Conservation (phyloP, 1,140 invertebrate species). For the Eumaeus atala region DNA sequence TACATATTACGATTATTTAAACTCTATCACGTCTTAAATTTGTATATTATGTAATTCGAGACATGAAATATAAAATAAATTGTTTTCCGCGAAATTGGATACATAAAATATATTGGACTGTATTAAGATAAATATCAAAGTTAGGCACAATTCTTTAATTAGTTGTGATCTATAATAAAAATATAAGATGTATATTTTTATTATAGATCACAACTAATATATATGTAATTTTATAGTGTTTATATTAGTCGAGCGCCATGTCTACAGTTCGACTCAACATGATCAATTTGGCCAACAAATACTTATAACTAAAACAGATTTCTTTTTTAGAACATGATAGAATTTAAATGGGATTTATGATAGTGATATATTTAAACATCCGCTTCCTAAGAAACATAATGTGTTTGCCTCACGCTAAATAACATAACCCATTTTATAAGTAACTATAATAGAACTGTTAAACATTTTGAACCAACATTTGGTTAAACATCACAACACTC, state of each 20-base stretch:
- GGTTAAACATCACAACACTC: constrained; percentile 25
- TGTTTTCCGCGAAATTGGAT: no score
- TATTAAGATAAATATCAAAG: no score
- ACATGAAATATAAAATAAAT: neutral
- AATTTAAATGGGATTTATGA: constrained; percentile 4
- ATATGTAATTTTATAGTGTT: no score
- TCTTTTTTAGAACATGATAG: constrained; percentile 6
- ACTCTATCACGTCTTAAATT: constrained; percentile 4
- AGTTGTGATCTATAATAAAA: no score
- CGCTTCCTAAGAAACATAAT: constrained; percentile 14
- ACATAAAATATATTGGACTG: no score
- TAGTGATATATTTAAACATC: constrained; percentile 11
- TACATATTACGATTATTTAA: constrained; percentile 10
- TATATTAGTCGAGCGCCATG: no score
- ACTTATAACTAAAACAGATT: neutral
- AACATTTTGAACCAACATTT: constrained; percentile 31
- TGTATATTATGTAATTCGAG: constrained; percentile 1
- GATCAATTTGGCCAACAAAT: neutral
- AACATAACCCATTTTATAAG: constrained; percentile 3
- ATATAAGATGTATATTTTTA: no score
- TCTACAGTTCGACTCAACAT: no score
- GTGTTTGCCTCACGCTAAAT: constrained; percentile 11
- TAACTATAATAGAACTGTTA: constrained; percentile 18
- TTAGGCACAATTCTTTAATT: no score
- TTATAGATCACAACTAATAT: no score